These are phyloP conservation scores for Pentalonia nigronervosa DNA, from an alignment of 1,140 invertebrate species.

Conservation along the genomic window DNA sequence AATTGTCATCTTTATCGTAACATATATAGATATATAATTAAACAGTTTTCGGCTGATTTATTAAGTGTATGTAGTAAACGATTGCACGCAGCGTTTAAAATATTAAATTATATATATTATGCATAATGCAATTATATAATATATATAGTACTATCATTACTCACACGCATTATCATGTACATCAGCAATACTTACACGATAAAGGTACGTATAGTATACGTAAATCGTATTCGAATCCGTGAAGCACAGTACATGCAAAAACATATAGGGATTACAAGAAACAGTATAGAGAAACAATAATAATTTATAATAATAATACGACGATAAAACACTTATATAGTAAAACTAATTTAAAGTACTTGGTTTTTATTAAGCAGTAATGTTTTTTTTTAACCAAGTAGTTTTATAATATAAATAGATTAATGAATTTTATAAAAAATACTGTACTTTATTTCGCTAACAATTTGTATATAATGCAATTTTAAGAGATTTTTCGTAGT, in stretches of 20 bases:
- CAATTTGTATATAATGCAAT: conserved; percentile 38
- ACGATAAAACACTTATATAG: neutral
- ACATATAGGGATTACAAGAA: conserved; percentile 14
- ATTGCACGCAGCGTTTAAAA: neutral
- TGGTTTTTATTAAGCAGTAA: conserved; percentile 27
- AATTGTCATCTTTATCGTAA: too few relatives aligned
- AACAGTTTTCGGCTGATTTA: conserved; percentile 16
- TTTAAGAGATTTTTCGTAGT: conserved; percentile 41
- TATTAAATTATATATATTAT: neutral
- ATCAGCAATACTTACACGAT: neutral
- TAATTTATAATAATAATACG: conserved; percentile 39
- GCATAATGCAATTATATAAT: neutral
- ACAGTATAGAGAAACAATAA: conserved; percentile 15
- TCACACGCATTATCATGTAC: neutral
- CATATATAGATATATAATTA: conserved; percentile 7
- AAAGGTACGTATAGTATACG: too few relatives aligned
- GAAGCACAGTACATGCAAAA: neutral
- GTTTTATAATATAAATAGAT: conserved; percentile 45
- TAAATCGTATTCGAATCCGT: neutral
- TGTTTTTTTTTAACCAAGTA: conserved; percentile 21
- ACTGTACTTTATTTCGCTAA: conserved; percentile 50
- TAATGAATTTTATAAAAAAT: conserved; percentile 50
- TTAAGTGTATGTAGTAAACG: neutral
- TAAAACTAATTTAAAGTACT: conserved; percentile 43
- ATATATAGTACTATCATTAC: neutral